Evolutionary conservation across 2,888 invertebrate genomes (phyloP), one percentile per base, ranked within the genome.

Genomic region (Heliconius aoede): DNA sequence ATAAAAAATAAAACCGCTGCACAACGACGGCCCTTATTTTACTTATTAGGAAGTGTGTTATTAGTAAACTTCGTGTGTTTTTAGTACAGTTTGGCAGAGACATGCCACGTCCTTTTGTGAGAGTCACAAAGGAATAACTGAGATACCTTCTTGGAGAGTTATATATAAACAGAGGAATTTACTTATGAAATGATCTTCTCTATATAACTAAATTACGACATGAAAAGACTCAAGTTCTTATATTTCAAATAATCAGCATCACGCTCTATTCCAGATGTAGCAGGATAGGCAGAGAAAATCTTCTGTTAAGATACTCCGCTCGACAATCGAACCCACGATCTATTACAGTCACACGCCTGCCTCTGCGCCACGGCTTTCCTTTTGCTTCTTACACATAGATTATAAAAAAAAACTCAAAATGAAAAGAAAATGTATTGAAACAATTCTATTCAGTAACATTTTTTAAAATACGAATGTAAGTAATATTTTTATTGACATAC

Each of bases 101-200:
- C 67, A 76, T 79, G 46, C 72, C 77, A 76, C 40, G 73, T 72
- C 75, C 79, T 78, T 79, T 80, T 81, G 81, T 81, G 60, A 51
- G 73, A 65, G 65, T 9, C 64, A 73, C 80, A 81, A 81, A 81
- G 81, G 80, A 72, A 81, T 81, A 79, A 73, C 80, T 74, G 24
- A 72, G 80, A 80, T 80, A 69, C 73, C 74, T 68, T 78, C 68
- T 65, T 65, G 68, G 46, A 72, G 60, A 74, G 60, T 65, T 61
- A 62, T 76, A 73, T 61, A 61, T 58, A 40, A 30, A 72, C 46
- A 55, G 11, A 58, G 32, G 64, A 26, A 58, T 40, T 32, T 69
- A 69, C 55, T 32, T 51, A 55, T 55, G 15, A 78, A 60, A 64
- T n/a, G n/a, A 24, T 40, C 7, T 15, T 24, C 24, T 40, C 13